Base-by-base conservation (phyloP, 2,797 vertebrate species). In the Amblyraja radiata region DNA sequence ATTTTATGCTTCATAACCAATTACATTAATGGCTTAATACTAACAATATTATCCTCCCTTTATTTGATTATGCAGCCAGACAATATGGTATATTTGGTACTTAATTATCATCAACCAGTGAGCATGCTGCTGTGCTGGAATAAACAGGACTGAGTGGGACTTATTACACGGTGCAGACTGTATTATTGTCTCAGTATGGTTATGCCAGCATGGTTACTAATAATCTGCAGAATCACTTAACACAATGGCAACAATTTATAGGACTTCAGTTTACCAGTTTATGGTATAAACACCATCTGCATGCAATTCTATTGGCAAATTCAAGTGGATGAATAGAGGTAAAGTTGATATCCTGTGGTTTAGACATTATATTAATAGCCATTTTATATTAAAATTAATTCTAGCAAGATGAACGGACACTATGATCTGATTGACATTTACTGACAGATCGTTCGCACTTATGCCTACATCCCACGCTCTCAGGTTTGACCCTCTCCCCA, bases 1-100 rank as follows among this genome's bases (percentile, higher is more conserved):
- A 99, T 98, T 99, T 99, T 99, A 98, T 98, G 99, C 99, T 98
- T 99, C 98, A 99, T 99, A 98, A 99, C 98, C 98, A 99, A 99
- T 99, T 99, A 99, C 98, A 99, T 99, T 98, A 99, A 99, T 99
- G 98, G 98, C 98, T 98, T 98, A 99, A 99, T 98, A 98, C 97
- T 98, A 98, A 98, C 97, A 99, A 99, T 99, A 99, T 99, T 98
- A 99, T 98, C 98, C 97, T 98, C 98, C 98, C 97, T 98, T 99
- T 98, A 99, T 99, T 99, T 98, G 98, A 99, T 99, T 99, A 99
- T 97, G 96, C 97, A 98, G 98, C 97, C 98, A 97, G 98, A 99
- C 98, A 99, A 99, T 99, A 99, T 99, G 99, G 97, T 97, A 97
- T 98, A 98, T 98, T 98, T 98, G 98, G 98, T 98, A 98, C 98